A percentile compares a stretch with the other conserved stretches of the same genome.
Conservation (phyloP, 2,888 invertebrate species). For the Eudemis profundana region DNA sequence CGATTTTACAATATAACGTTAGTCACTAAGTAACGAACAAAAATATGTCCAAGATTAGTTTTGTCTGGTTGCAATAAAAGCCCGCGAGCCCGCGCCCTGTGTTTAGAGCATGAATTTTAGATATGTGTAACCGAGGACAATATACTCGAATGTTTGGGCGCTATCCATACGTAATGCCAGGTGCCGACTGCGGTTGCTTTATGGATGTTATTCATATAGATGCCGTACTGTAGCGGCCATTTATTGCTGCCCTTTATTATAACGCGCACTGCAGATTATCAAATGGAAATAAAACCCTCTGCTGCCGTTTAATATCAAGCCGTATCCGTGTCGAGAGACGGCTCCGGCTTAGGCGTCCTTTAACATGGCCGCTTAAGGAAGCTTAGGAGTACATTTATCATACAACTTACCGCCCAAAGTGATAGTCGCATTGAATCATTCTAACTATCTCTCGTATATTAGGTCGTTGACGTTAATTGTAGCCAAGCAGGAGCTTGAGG, state of each 20-base stretch:
- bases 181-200: constrained; percentile 52
- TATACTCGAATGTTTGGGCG: constrained; percentile 52
- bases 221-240: constrained; percentile 20
- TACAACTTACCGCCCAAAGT: constrained; percentile 31
- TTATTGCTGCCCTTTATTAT: constrained; percentile 35
- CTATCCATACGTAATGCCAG: constrained; percentile 55
- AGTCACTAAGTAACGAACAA: constrained; percentile 25
- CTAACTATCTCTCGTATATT: constrained; percentile 19
- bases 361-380: constrained; percentile 34
- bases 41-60: constrained; percentile 60
- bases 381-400: constrained; percentile 42
- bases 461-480: constrained; percentile 26
- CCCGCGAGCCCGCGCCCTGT: constrained; percentile 61
- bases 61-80: constrained; percentile 71
- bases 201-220: constrained; percentile 42
- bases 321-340: constrained; percentile 26
- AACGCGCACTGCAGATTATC: constrained; percentile 24
- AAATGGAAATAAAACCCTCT: constrained; percentile 36
- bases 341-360: constrained; percentile 29
- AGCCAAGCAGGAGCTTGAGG: constrained; percentile 22
- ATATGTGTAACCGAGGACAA: constrained; percentile 64
- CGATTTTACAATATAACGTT: not conserved
- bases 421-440: constrained; percentile 33
- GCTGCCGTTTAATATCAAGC: constrained; percentile 32
- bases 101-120: constrained; percentile 74